Conservation (phyloP, 1,140 invertebrate species). For the Micrasema minimum region DNA sequence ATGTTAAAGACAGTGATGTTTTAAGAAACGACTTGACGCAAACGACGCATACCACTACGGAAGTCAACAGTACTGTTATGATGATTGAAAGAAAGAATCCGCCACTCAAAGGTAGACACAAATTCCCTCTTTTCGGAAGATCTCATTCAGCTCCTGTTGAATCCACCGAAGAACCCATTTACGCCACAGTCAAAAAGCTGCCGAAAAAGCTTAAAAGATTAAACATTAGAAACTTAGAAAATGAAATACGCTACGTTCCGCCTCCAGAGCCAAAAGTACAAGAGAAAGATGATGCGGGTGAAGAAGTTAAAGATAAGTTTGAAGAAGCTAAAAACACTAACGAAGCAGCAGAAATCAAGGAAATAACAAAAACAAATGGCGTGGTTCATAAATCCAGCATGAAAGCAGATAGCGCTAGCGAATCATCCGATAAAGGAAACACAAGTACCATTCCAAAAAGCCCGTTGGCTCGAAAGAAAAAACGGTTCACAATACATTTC, state of each 20-base stretch:
- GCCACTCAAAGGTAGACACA: conserved; percentile 54
- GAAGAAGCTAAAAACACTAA: not conserved
- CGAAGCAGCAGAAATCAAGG: conserved; percentile 25
- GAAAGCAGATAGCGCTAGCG: conserved; percentile 44
- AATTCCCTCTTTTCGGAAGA: conserved; percentile 64
- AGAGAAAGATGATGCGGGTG: not conserved
- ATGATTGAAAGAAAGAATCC: conserved; percentile 65
- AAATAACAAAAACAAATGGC: conserved; percentile 38
- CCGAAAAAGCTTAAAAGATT: conserved; percentile 63
- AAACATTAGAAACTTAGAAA: conserved; percentile 64
- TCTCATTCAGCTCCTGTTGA: conserved; percentile 66
- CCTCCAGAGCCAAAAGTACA: conserved; percentile 37
- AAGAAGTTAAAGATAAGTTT: not conserved
- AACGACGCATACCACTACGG: conserved; percentile 60
- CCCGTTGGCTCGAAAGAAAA: conserved; percentile 65
- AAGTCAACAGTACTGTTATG: conserved; percentile 65
- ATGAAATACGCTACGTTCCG: conserved; percentile 64
- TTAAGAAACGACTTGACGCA: conserved; percentile 44
- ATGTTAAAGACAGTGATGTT: not conserved
- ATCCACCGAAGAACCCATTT: conserved; percentile 64
- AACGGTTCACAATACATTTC: conserved; percentile 64
- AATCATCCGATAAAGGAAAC: conserved; percentile 47
- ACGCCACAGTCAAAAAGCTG: conserved; percentile 66
- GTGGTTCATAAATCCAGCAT: conserved; percentile 24
- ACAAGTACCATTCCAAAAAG: conserved; percentile 54